phyloP scores from a whole-genome alignment of 2,113 vertebrate genomes.

The Bungarus multicinctus region DNA sequence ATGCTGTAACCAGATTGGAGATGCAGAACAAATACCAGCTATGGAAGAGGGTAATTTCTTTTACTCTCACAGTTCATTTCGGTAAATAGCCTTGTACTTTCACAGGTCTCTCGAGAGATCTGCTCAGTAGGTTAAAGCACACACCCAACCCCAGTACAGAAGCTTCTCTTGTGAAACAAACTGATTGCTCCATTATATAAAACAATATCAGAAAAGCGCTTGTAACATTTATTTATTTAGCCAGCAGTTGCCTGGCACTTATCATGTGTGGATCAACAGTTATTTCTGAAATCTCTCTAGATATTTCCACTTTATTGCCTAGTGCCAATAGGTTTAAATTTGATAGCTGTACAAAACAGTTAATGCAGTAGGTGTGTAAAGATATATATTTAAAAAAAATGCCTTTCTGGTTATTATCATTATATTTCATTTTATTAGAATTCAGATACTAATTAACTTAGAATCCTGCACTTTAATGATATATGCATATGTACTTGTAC shows the following conservation, averaged over 20 bases:
- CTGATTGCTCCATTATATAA: not conserved
- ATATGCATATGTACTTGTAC: not conserved
- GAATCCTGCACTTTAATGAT: not conserved
- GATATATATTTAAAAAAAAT: not conserved
- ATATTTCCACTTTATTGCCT: not conserved
- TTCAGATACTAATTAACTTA: not conserved
- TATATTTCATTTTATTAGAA: not conserved
- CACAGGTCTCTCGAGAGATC: not conserved
- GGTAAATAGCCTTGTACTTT: not conserved
- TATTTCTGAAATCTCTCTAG: not conserved
- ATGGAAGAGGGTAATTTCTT: not conserved
- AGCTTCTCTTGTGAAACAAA: constrained; percentile 19
- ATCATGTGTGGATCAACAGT: not conserved
- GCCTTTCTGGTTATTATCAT: not conserved
- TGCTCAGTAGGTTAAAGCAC: not conserved
- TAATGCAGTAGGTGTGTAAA: not conserved
- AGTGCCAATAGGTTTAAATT: not conserved
- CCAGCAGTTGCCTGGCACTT: not conserved
- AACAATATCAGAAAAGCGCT: constrained; percentile 8
- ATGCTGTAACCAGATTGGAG: constrained; percentile 19
- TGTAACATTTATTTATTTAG: not conserved
- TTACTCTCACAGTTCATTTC: not conserved
- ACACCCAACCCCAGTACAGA: not conserved
- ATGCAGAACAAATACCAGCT: constrained; percentile 10
- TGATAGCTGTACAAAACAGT: not conserved